phyloP scores from a whole-genome alignment of 1,140 invertebrate species.

The Galendromus occidentalis region DNA sequence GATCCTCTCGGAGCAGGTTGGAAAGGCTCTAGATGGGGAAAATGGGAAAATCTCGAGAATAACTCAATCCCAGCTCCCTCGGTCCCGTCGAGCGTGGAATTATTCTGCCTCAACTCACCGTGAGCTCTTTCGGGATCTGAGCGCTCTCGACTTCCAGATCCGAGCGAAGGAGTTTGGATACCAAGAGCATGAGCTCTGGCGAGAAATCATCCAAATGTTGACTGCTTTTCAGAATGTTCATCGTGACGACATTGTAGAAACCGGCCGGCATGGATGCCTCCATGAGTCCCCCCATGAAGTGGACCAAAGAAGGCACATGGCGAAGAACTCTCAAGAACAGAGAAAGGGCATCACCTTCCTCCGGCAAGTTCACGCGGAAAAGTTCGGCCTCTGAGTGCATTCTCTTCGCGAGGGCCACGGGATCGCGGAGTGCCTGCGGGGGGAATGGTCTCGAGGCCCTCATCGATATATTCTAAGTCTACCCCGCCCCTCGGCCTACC shows the following conservation, averaged over 20 bases:
- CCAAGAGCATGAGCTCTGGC: background rate
- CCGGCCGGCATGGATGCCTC: background rate
- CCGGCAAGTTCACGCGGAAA: background rate
- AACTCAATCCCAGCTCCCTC: too few species aligned
- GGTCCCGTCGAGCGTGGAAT: too few species aligned
- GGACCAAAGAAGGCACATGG: background rate
- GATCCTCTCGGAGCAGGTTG: background rate
- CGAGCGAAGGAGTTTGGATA: background rate
- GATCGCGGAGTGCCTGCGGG: background rate
- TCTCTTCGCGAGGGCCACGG: background rate
- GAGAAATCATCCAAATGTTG: background rate
- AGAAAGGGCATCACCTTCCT: background rate
- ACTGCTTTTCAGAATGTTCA: background rate
- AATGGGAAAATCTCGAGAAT: too few species aligned
- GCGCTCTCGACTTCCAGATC: background rate
- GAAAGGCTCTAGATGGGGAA: too few species aligned
- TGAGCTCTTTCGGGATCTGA: background rate
- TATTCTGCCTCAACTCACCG: background rate
- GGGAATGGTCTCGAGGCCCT: too few species aligned
- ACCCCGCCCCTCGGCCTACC: too few species aligned
- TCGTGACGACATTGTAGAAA: background rate
- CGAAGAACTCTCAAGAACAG: background rate
- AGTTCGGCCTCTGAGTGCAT: background rate
- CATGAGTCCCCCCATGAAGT: background rate
- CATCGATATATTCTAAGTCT: too few species aligned